A percentile compares a stretch with the other conserved stretches of the same genome.
phyloP scores from a whole-genome alignment of 2,797 vertebrate species.

The Helarctos malayanus region DNA sequence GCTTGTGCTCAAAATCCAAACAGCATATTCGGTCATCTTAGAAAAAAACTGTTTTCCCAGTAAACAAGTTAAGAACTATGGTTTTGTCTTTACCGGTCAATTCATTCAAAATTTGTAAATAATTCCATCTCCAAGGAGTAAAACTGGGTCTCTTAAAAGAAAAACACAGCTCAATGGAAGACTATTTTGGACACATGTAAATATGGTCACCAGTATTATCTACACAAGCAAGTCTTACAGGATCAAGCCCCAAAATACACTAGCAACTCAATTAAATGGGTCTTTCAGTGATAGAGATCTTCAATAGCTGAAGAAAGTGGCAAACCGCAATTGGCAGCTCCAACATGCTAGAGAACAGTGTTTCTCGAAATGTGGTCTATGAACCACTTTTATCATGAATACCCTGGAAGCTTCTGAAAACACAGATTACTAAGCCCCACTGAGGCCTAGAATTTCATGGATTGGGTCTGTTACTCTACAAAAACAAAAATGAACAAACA shows the following conservation, averaged over 20 bases:
- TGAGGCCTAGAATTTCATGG: not conserved
- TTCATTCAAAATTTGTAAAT: slow-evolving; percentile 48
- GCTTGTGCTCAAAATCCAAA: slow-evolving; percentile 35
- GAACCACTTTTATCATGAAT: not conserved
- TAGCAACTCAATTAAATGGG: not conserved
- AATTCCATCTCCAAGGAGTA: slow-evolving; percentile 50
- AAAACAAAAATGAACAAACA: not conserved
- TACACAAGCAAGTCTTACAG: not conserved
- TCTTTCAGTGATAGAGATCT: not conserved
- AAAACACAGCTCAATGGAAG: not conserved
- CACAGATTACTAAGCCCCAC: not conserved
- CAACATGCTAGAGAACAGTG: not conserved
- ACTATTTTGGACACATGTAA: not conserved
- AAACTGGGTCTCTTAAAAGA: not conserved
- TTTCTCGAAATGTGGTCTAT: slow-evolving; percentile 22
- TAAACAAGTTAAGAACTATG: not conserved
- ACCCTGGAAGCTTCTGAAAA: not conserved
- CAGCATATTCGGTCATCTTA: not conserved
- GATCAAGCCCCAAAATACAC: not conserved
- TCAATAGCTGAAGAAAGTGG: slow-evolving; percentile 42
- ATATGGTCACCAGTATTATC: not conserved
- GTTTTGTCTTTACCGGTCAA: not conserved
- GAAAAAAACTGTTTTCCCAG: slow-evolving; percentile 13
- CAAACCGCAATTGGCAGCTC: not conserved
- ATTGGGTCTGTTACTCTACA: not conserved